phyloP scores from a whole-genome alignment of 1,140 invertebrate species.

The Campoletis sonorensis region DNA sequence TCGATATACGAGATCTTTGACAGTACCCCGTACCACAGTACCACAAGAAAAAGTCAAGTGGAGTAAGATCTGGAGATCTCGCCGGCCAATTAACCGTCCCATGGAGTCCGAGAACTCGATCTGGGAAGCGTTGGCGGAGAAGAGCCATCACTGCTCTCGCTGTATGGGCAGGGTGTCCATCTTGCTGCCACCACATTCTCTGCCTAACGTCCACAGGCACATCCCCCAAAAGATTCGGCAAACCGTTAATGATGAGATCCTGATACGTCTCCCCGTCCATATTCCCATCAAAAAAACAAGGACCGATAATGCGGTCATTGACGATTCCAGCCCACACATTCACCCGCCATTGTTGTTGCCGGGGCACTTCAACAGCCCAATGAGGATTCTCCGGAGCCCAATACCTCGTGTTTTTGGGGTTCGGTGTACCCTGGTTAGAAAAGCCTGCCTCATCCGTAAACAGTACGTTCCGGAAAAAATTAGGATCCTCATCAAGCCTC shows the following conservation, averaged over 20 bases:
- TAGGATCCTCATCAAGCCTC: background rate
- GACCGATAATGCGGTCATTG: conserved; percentile 62
- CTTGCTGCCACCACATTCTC: conserved; percentile 55
- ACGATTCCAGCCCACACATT: conserved; percentile 70
- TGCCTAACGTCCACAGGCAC: background rate
- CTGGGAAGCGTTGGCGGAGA: background rate
- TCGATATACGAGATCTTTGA: conserved; percentile 63
- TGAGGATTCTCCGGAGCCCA: conserved; percentile 70
- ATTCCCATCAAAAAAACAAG: conserved; percentile 62
- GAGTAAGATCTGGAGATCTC: conserved; percentile 58
- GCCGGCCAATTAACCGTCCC: conserved; percentile 43
- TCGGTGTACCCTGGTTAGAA: conserved; percentile 64
- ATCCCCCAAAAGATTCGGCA: conserved; percentile 20
- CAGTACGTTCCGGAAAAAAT: conserved; percentile 54
- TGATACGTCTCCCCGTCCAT: conserved; percentile 62
- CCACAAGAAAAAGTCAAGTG: conserved; percentile 60
- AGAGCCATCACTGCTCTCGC: background rate
- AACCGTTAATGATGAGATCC: conserved; percentile 58
- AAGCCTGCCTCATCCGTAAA: conserved; percentile 68
- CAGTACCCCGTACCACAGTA: too few species aligned
- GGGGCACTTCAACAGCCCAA: conserved; percentile 59
- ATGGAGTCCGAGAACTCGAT: conserved; percentile 34
- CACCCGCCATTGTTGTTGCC: conserved; percentile 66
- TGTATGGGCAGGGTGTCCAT: conserved; percentile 51
- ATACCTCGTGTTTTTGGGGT: conserved; percentile 67